These are phyloP conservation scores for Pyrrhura leucotis DNA, from an alignment of 2,797 vertebrate species.

Conservation along the genomic window DNA sequence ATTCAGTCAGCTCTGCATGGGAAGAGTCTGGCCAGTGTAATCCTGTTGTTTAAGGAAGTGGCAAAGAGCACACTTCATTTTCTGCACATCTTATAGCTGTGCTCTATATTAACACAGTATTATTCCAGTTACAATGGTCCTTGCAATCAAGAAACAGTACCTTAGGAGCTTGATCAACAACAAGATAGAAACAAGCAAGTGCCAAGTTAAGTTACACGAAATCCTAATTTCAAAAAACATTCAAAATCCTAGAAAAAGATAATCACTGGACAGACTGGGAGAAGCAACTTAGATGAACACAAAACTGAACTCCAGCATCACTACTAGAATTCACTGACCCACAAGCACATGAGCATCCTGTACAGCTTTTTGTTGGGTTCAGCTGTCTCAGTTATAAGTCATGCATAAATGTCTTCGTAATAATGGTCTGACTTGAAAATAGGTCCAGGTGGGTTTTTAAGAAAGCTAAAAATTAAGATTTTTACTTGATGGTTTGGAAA, in stretches of 20 bases:
- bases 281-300: not conserved
- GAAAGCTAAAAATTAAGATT: not conserved
- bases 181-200: not conserved
- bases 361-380: not conserved
- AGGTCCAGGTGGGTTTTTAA: not conserved
- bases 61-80: fast-evolving
- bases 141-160: not conserved
- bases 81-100: not conserved
- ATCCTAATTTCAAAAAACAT: not conserved
- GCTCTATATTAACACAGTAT: not conserved
- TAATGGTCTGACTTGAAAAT: not conserved
- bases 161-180: not conserved
- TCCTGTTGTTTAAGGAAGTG: not conserved
- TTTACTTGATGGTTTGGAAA: not conserved
- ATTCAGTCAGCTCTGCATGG: not conserved
- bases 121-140: not conserved
- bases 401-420: not conserved
- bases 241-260: not conserved
- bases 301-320: not conserved
- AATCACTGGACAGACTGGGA: not conserved
- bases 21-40: fast-evolving
- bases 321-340: not conserved
- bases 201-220: not conserved
- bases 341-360: not conserved
- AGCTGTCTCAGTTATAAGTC: fast-evolving